Conservation (phyloP, 2,113 vertebrate species). For the Atrichornis clamosus region DNA sequence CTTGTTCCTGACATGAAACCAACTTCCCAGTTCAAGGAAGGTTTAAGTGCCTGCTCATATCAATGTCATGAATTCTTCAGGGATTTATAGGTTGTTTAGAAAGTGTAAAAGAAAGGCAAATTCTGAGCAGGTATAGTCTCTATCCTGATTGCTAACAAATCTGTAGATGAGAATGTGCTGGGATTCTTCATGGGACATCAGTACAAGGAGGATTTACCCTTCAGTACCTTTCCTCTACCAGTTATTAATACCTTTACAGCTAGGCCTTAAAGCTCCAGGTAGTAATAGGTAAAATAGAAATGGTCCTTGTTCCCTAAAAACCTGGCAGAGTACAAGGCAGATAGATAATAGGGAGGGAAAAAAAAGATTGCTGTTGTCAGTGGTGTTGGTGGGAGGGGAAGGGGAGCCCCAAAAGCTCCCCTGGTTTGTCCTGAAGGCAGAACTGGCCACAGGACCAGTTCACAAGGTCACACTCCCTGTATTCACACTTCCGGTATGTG, state of each 20-base stretch:
- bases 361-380: neutral
- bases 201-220: neutral
- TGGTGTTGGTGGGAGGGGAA: neutral
- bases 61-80: neutral
- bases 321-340: neutral
- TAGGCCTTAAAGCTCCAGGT: neutral
- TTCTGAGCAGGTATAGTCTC: neutral
- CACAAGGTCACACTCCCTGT: neutral
- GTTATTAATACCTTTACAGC: neutral
- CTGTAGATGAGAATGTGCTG: rapidly evolving
- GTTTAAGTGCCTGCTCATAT: neutral
- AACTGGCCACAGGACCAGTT: neutral
- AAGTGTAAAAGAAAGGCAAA: neutral
- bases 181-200: too few species aligned
- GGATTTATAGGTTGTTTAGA: neutral
- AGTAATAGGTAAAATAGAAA: neutral
- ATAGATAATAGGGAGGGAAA: neutral
- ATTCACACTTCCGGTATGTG: neutral
- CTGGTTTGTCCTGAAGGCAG: neutral
- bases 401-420: neutral
- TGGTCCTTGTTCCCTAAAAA: neutral
- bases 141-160: neutral
- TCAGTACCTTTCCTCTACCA: neutral
- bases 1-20: slow-evolving; percentile 6
- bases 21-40: neutral